Base-by-base conservation (phyloP, 2,113 vertebrate species). In the Microtus montanus region DNA sequence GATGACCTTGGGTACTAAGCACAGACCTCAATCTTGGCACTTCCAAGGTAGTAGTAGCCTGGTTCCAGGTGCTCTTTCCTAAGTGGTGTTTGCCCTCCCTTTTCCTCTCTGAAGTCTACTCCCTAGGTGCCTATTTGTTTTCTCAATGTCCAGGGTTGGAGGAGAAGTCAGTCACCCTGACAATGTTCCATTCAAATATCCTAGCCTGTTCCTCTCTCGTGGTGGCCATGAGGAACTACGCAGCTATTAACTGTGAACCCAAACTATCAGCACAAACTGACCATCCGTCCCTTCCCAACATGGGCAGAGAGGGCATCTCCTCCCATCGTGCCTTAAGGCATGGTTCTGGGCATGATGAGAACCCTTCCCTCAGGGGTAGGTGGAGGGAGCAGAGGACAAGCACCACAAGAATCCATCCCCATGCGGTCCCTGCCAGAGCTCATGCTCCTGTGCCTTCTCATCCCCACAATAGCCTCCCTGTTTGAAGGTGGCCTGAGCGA, bases 381-480 rank as follows among this genome's bases (percentile, higher is more conserved):
- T n/a, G 30, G 52, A 33, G 82, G 26, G 19, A 41, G 35, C 78
- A 47, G 35, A 74, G 35, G 49, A 73, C 70, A 54, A 52, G 9
- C 1, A 4, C 44, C 26, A 17, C 74, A n/a, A 5, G 28, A 13
- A 33, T 64, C 30, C 63, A 63, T 44, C 54, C 54, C 49, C 13
- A 20, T 61, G 24, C 38, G 15, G 75, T 52, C 24, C 54, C 89
- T 66, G 84, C 35, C 82, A 38, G 70, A 12, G 4, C 82, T 64
- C 38, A 3, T 5, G 2, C 54, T n/a, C 70, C 87, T 38, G 30
- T 28, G 33, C 84, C 35, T 9, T 1, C 49, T 54, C 30, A 33
- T 64, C n/a, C 75, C 80, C 71, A 97, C 94, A 96, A 82, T 92
- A 68, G 84, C 47, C 33, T 28, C 68, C 85, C 94, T 96, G 92